phyloP scores from a whole-genome alignment of 2,113 vertebrate genomes.

The Varanus komodoensis region DNA sequence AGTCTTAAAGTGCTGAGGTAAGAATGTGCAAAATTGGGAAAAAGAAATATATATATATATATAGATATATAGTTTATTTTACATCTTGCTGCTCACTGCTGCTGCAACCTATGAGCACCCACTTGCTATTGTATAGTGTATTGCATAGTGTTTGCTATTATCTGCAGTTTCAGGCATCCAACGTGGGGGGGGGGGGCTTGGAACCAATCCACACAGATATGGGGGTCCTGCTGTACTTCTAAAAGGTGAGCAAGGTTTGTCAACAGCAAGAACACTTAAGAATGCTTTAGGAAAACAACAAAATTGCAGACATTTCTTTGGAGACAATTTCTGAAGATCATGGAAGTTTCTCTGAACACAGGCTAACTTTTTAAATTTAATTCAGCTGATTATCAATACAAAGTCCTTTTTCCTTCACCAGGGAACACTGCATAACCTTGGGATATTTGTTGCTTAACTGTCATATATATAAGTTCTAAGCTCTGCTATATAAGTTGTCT shows the following conservation, averaged over 20 bases:
- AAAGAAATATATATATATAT: too few species aligned
- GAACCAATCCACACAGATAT: too few species aligned
- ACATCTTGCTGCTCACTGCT: too few species aligned
- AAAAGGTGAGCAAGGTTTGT: neutral
- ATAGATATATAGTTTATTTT: too few species aligned
- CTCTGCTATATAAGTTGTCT: neutral
- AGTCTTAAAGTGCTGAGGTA: too few species aligned
- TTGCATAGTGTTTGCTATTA: too few species aligned
- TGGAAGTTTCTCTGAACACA: neutral
- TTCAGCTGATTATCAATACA: neutral
- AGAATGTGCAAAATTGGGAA: too few species aligned
- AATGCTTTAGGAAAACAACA: neutral
- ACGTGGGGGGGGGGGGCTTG: too few species aligned
- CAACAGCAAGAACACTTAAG: neutral
- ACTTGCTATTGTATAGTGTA: too few species aligned
- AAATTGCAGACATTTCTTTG: neutral
- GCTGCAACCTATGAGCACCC: too few species aligned
- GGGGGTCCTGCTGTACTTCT: too few species aligned
- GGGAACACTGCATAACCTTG: neutral
- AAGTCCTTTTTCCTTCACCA: slow-evolving; percentile 8
- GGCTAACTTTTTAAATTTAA: neutral
- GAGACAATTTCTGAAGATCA: neutral
- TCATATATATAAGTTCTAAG: neutral
- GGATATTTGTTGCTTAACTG: neutral
- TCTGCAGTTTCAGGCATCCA: too few species aligned